phyloP scores from a whole-genome alignment of 2,888 invertebrate genomes.

The Apeira syringaria region DNA sequence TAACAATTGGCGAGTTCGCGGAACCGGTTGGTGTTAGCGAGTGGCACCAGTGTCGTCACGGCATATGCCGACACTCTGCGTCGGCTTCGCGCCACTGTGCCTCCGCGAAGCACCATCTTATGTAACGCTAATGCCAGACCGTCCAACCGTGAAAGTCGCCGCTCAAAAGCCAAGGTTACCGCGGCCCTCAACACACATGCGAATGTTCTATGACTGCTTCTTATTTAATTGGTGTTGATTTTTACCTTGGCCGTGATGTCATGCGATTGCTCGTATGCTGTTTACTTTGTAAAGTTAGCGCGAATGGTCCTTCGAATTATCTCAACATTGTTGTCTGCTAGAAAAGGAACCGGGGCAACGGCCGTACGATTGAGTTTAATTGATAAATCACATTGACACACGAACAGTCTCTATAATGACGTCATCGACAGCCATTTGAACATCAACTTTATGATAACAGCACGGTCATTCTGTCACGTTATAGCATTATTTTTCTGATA shows the following conservation, averaged over 20 bases:
- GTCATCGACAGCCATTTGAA: too few species aligned
- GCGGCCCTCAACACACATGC: slow-evolving; percentile 75
- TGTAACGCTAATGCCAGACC: slow-evolving; percentile 72
- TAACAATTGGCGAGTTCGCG: slow-evolving; percentile 33
- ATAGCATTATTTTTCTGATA: too few species aligned
- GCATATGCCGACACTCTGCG: slow-evolving; percentile 43
- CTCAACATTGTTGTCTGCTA: slow-evolving; percentile 32
- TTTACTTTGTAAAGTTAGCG: slow-evolving; percentile 20
- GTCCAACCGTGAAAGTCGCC: slow-evolving; percentile 83
- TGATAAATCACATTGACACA: slow-evolving; percentile 1
- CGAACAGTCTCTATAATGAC: too few species aligned
- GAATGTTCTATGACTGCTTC: slow-evolving; percentile 67
- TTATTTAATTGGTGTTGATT: slow-evolving; percentile 60
- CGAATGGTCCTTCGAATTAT: slow-evolving; percentile 38
- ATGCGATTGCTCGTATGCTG: slow-evolving; percentile 48
- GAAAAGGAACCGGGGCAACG: slow-evolving; percentile 8
- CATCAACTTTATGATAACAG: too few species aligned
- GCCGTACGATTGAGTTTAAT: slow-evolving; percentile 17
- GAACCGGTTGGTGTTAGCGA: slow-evolving; percentile 68
- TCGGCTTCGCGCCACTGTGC: too few species aligned
- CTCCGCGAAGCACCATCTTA: slow-evolving; percentile 62
- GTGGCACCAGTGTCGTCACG: slow-evolving; percentile 68
- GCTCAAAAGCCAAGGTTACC: slow-evolving; percentile 83
- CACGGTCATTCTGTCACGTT: too few species aligned
- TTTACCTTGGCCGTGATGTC: slow-evolving; percentile 68